A percentile compares a stretch with the other conserved stretches of the same genome.
Evolutionary conservation across 2,888 invertebrate species (phyloP).

Genomic region (Acanthacorydalis orientalis): DNA sequence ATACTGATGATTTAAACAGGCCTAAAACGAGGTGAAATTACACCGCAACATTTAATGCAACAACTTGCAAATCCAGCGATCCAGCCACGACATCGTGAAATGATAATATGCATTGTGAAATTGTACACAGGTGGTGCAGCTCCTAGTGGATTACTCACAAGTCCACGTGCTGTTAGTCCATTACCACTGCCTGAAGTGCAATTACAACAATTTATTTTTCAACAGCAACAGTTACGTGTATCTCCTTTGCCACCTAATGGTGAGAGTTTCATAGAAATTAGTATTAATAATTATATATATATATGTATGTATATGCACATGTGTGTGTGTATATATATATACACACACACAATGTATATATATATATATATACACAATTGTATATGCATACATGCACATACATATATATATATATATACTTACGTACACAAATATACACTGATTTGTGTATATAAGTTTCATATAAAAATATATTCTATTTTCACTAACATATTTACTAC

Average conservation of each 20-base stretch:
- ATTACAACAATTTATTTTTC: constrained; percentile 28
- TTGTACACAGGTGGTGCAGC: constrained; percentile 13
- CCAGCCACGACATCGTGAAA: constrained; percentile 56
- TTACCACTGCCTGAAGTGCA: constrained; percentile 23
- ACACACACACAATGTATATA: too few species aligned
- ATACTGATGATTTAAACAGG: constrained; percentile 26
- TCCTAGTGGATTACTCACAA: constrained; percentile 8
- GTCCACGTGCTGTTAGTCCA: constrained; percentile 23
- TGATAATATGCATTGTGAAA: constrained; percentile 49
- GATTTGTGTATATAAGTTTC: too few species aligned
- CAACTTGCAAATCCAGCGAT: constrained; percentile 57
- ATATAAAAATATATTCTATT: too few species aligned
- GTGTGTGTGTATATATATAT: too few species aligned
- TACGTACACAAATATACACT: too few species aligned
- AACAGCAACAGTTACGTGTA: constrained; percentile 33
- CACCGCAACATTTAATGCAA: constrained; percentile 55
- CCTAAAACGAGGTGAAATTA: constrained; percentile 60
- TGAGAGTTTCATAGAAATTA: constrained; percentile 17
- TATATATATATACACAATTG: too few species aligned
- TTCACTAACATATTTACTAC: too few species aligned
- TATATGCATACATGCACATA: too few species aligned
- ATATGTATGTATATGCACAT: too few species aligned
- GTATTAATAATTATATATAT: too few species aligned
- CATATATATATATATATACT: too few species aligned
- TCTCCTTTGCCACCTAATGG: constrained; percentile 46